Evolutionary conservation across 2,113 vertebrate species (phyloP).

Genomic region (Archilochus colubris): DNA sequence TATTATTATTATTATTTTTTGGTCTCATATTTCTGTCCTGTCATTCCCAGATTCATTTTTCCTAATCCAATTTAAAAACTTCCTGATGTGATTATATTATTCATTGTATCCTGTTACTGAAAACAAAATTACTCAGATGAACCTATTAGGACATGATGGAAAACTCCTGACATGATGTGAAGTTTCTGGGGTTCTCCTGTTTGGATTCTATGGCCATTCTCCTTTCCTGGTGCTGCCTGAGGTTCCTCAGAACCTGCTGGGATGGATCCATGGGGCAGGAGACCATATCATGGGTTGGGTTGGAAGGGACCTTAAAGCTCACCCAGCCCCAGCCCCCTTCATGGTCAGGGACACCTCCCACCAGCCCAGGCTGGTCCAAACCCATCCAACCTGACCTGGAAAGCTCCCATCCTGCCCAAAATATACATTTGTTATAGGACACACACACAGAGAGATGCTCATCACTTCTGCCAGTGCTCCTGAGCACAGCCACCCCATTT

Average conservation of each 20-base stretch:
- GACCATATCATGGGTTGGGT: neutral
- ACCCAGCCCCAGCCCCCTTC: no score
- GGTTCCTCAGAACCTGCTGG: accelerated
- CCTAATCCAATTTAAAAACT: constrained; percentile 63
- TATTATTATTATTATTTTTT: constrained; percentile 54
- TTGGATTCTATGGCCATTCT: constrained; percentile 44
- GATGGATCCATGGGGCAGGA: neutral
- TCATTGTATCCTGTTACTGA: constrained; percentile 64
- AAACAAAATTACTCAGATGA: constrained; percentile 72
- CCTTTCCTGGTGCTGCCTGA: constrained; percentile 49
- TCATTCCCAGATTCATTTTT: constrained; percentile 43
- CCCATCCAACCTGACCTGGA: no score
- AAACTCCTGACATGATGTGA: constrained; percentile 68
- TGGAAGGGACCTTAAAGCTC: no score
- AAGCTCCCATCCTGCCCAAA: no score
- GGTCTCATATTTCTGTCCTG: constrained; percentile 46
- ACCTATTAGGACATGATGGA: constrained; percentile 65
- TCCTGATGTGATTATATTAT: constrained; percentile 63
- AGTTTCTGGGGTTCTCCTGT: constrained; percentile 42
- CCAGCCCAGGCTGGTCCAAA: no score
- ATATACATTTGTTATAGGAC: no score
- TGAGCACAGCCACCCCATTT: no score
- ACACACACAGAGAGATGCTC: no score
- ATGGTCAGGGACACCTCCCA: no score
- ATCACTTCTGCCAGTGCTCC: no score